Base-by-base conservation (phyloP, 1,140 invertebrate species). In the Dryas iulia region DNA sequence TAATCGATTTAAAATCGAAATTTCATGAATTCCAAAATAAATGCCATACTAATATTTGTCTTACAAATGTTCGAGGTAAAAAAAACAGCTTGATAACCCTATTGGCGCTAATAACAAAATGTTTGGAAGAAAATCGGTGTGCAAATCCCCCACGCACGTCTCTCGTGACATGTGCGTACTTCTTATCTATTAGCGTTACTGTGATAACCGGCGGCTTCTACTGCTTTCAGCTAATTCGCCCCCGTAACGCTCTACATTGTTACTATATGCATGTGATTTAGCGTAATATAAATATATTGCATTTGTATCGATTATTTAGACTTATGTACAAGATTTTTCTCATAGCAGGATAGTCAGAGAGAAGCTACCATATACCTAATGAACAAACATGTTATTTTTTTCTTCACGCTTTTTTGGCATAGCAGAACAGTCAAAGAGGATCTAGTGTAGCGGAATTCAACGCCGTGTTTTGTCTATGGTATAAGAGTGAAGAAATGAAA, bases 171-270 rank as follows among this genome's bases (percentile, higher is more conserved):
- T 18, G 61, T 39, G 69, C 73, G 70, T 66, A 71, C 66, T 66
- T 78, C 74, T 87, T 87, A 86, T 86, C 82, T 83, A 82, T 86
- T 73, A 76, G 53, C 72, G 59, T n/a, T 59, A 39, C 18, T 21
- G 58, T 47, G 70, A 77, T 71, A 73, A 72, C 57, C 24, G 35
- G 25, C 47, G 33, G 66, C 57, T 64, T 25, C 28, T 66, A 66
- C 39, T 47, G 39, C 39, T 47, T 47, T 47, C 3, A 18, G 39
- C 39, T 47, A 21, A 47, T 47, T 21, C 5, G n/a, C 14, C 6
- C 14, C 39, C 21, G 18, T 39, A 14, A 39, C 5, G 7, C 39
- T 10, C 18, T 7, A 47, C 18, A 47, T 47, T 47, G 39, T 47
- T 47, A 21, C 39, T 21, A 3, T 7, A 14, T 47, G 39, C 0